A percentile compares a stretch with the other conserved stretches of the same genome.
phyloP scores from a whole-genome alignment of 2,888 invertebrate species.

The Ganaspis brasiliensis region DNA sequence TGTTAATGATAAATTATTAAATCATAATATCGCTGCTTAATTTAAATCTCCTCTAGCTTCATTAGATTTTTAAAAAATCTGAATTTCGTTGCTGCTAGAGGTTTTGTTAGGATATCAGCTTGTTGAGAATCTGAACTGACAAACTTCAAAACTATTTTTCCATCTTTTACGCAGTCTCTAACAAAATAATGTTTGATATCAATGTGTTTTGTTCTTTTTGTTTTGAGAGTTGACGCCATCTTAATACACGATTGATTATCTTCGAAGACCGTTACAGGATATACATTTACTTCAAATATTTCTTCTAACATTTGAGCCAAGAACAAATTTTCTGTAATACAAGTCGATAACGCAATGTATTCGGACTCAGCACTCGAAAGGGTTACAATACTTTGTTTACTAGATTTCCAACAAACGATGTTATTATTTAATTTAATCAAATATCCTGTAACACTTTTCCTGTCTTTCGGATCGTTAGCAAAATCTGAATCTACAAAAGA shows the following conservation, averaged over 20 bases:
- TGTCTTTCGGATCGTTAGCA: conserved; percentile 14
- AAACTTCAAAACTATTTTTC: conserved; percentile 9
- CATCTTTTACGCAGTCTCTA: conserved; percentile 4
- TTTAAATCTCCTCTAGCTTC: conserved; percentile 15
- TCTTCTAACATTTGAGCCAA: conserved; percentile 20
- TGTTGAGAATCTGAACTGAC: not conserved
- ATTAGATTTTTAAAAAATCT: not conserved
- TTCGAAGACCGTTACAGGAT: not conserved
- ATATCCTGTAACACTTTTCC: conserved; percentile 13
- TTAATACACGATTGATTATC: conserved; percentile 8
- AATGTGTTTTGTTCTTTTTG: conserved; percentile 17
- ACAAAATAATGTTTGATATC: conserved; percentile 1
- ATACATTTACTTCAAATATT: not conserved
- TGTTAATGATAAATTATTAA: not conserved
- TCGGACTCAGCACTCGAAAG: conserved; percentile 16
- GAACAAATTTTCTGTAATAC: not conserved
- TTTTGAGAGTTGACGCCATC: conserved; percentile 20
- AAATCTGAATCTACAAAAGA: conserved; percentile 21
- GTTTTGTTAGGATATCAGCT: not conserved
- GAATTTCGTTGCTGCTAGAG: conserved; percentile 13
- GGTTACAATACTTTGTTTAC: conserved; percentile 18
- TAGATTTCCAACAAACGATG: conserved; percentile 5
- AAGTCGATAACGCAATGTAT: not conserved
- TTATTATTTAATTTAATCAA: conserved; percentile 19
- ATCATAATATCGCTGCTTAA: not conserved